These are phyloP conservation scores for Myrmophylax atrothorax DNA, from an alignment of 2,113 vertebrate species.

Conservation along the genomic window DNA sequence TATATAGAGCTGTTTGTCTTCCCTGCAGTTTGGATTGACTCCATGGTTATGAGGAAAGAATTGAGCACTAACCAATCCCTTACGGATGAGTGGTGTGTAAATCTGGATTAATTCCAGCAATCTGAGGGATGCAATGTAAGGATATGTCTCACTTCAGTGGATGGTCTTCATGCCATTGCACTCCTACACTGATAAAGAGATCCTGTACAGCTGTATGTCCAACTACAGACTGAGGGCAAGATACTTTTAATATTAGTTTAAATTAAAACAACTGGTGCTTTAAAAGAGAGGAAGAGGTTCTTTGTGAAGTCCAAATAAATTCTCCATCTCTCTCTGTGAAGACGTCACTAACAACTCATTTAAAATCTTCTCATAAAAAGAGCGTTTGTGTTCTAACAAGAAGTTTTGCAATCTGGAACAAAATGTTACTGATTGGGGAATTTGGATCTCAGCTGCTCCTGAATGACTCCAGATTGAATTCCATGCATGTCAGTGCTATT, in stretches of 20 bases:
- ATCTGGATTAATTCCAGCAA: slow-evolving; percentile 8
- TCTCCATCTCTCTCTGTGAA: background rate
- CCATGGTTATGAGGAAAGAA: background rate
- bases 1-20: background rate
- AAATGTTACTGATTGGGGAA: slow-evolving; percentile 26
- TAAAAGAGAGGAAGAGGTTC: slow-evolving; percentile 17
- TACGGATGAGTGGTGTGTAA: background rate
- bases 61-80: background rate
- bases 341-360: slow-evolving; percentile 56
- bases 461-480: slow-evolving; percentile 60
- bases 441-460: slow-evolving; percentile 43
- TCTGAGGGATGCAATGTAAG: background rate
- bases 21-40: background rate
- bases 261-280: background rate
- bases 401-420: slow-evolving; percentile 21
- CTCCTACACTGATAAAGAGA: background rate
- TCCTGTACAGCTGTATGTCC: background rate
- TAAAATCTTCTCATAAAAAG: slow-evolving; percentile 18
- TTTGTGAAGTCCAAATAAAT: slow-evolving; percentile 54
- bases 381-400: background rate
- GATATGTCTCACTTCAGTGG: background rate
- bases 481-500: background rate
- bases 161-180: background rate
- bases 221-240: background rate
- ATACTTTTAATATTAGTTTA: slow-evolving; percentile 15